Conservation (phyloP, 2,888 invertebrate genomes). For the Hypercompe scribonia region DNA sequence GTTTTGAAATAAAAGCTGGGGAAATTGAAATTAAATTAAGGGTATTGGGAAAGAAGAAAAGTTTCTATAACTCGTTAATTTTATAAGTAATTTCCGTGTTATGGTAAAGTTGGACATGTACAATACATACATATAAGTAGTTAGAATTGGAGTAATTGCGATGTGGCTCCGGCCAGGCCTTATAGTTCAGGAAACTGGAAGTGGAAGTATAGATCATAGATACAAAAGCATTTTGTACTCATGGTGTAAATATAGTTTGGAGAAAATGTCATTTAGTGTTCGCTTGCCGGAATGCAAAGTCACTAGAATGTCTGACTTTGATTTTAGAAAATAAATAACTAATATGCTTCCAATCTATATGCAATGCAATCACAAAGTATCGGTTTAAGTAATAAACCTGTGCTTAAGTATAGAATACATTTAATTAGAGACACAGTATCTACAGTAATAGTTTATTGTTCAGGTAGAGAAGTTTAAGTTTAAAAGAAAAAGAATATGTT, state of each 20-base stretch:
- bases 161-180: constrained; percentile 74
- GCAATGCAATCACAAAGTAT: no score
- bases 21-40: not conserved
- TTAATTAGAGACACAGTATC: not conserved
- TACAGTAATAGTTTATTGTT: no score
- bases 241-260: constrained; percentile 60
- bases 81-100: constrained; percentile 25
- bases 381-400: no score
- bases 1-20: not conserved
- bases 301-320: constrained; percentile 51
- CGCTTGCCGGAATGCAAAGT: constrained; percentile 56
- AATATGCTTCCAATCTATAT: no score
- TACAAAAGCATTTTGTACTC: constrained; percentile 65
- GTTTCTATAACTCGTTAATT: constrained; percentile 5
- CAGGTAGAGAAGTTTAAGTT: no score
- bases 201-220: constrained; percentile 54
- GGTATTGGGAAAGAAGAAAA: not conserved
- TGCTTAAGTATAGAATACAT: not conserved
- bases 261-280: constrained; percentile 51
- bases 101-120: constrained; percentile 37
- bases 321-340: not conserved
- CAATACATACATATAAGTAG: constrained; percentile 34
- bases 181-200: constrained; percentile 67
- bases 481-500: no score
- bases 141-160: constrained; percentile 55